Base-by-base conservation (phyloP, 2,797 vertebrate species). In the Rhinatrema bivittatum region DNA sequence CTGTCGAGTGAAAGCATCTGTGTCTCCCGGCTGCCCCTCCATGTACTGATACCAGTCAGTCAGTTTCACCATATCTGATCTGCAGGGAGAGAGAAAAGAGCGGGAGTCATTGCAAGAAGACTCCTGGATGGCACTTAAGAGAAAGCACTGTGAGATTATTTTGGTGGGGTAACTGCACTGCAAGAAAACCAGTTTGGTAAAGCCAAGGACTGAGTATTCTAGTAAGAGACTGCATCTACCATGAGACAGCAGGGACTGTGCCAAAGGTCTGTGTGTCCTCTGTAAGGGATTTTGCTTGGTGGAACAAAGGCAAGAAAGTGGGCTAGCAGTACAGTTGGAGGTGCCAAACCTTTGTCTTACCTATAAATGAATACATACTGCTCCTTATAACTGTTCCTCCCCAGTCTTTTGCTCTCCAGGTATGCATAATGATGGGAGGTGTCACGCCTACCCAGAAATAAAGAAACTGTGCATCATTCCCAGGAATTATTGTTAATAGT, bases 341-440 rank as follows among this genome's bases (percentile, higher is more conserved):
- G 20, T 13, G 11, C 13, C 5, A 13, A 15, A 20, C 17, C 22
- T 30, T 7, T 5, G 10, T 9, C 7, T 70, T 60, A 89, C 88
- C 85, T 84, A 73, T 81, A 89, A 6, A 89, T 27, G 40, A 89
- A 90, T 30, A 84, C 76, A 15, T 86, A 86, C 67, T 90, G 87
- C 65, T 89, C 88, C 58, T 84, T 77, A 68, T 90, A 90, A 1
- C 61, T 42, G 4, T 62, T 56, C 28, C 75, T 62, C 20, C 88
- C 87, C 21, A 90, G 74, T 16, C 86, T 60, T 32, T 49, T 60
- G 30, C 86, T 88, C 34, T 73, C 59, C 54, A 86, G 65, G 20
- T 31, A 22, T 0, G 36, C 8, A 25, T 87, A 89, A 7, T 25
- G 7, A 35, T 78, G 61, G 4, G 13, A 4, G 4, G 8, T 8